A percentile compares a stretch with the other conserved stretches of the same genome.
phyloP scores from a whole-genome alignment of 92 coral and sea anemone genomes.

The Metridium senile region DNA sequence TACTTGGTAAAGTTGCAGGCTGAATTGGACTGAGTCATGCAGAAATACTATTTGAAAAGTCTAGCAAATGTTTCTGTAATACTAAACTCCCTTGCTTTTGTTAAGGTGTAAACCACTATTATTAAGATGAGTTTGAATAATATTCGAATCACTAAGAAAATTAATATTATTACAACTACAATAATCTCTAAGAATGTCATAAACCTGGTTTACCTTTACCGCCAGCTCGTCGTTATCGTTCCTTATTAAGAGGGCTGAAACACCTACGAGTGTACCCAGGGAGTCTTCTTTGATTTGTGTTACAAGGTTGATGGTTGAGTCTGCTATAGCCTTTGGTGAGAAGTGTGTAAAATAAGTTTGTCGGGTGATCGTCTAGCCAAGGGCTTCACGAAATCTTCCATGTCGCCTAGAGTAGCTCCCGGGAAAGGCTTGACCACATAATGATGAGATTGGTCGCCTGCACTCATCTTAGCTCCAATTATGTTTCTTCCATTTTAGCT shows the following conservation, averaged over 20 bases:
- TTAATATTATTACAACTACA: neutral
- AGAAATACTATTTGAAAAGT: too few species aligned
- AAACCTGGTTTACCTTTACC: neutral
- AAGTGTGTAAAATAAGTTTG: constrained; percentile 31
- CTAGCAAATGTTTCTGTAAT: neutral
- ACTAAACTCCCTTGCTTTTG: neutral
- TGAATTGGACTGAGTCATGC: too few species aligned
- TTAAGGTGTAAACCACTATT: neutral
- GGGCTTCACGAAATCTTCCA: constrained; percentile 42
- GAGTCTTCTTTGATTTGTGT: constrained; percentile 47
- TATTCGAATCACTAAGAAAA: constrained; percentile 1
- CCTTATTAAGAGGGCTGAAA: constrained; percentile 31
- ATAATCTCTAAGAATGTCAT: neutral
- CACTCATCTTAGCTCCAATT: constrained; percentile 20
- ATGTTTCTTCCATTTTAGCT: constrained; percentile 36
- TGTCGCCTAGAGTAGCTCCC: constrained; percentile 32
- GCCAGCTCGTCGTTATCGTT: neutral
- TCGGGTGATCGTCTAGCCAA: constrained; percentile 19
- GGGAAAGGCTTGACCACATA: constrained; percentile 38
- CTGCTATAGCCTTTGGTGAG: constrained; percentile 32
- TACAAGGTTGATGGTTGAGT: constrained; percentile 37
- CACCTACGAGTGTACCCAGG: constrained; percentile 33
- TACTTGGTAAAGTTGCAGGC: too few species aligned
- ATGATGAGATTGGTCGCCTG: neutral
- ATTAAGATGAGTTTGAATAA: neutral